Evolutionary conservation across 2,113 vertebrate species (phyloP), one percentile per base, ranked within the genome.

Genomic region (Pachypanchax playfairii): DNA sequence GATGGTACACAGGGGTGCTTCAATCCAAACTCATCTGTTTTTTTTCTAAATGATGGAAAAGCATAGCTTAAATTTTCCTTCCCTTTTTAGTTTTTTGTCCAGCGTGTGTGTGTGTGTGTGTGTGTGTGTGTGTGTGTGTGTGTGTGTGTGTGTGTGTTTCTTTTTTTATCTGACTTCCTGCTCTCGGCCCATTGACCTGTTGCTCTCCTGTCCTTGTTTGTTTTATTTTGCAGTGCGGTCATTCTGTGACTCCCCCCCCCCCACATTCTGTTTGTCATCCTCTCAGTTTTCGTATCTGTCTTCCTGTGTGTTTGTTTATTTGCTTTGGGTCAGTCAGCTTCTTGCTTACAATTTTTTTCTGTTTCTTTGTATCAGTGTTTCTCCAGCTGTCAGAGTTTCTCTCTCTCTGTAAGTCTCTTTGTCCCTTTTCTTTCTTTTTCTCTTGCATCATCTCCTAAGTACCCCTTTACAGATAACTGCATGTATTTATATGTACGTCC

Each of bases 331-430:
- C 68, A 26, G 71, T 73, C 44, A 6, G 60, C 76, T 73, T 79
- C 49, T 56, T 20, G 84, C 82, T 88, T 69, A 86, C 9, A 11
- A 58, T 70, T 67, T 75, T 80, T 74, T 55, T 81, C n/a, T 33
- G 67, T 73, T 87, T 84, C 77, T 87, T 55, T 57, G 62, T 62
- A 59, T 83, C 80, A 90, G 88, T 90, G 88, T 87, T 83, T 89
- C 75, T 85, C 87, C 69, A 79, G 88, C 87, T 90, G 88, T 89
- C 88, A 90, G 85, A 87, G 82, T 88, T 85, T 88, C 77, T 84
- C 88, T 87, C 69, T 90, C 41, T 89, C 87, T 90, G 87, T 88
- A 88, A 89, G 88, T 87, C 66, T 39, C 71, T 76, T 73, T 70
- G 62, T 82, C 65, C 24, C 64, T 42, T 76, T 73, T 80, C 68